These are phyloP conservation scores for Cheilosia scutellata DNA, from an alignment of 2,888 invertebrate species.

Conservation along the genomic window DNA sequence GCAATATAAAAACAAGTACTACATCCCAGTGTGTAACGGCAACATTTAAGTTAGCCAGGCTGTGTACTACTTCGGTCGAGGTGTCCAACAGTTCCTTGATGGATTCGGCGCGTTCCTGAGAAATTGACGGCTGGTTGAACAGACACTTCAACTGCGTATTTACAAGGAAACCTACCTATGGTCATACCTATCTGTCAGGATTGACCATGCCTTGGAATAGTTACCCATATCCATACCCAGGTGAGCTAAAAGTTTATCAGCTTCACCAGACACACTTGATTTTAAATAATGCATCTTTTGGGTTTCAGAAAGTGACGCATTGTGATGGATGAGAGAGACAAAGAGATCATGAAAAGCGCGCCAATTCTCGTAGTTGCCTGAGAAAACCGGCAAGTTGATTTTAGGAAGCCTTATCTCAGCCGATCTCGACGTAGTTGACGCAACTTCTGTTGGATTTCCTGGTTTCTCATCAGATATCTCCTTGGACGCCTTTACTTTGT, in stretches of 20 bases:
- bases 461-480: no score
- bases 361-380: conserved; percentile 10
- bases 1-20: no score
- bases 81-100: neutral
- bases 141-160: neutral
- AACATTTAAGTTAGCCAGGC: no score
- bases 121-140: neutral
- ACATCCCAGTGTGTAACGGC: no score
- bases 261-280: conserved; percentile 13
- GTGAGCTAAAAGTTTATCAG: conserved; percentile 1
- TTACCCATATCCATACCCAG: no score
- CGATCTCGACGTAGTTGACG: neutral
- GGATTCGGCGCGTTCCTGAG: conserved; percentile 1
- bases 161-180: neutral
- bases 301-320: neutral
- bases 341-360: conserved; percentile 7
- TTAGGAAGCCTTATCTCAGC: conserved; percentile 19
- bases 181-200: neutral
- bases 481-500: no score
- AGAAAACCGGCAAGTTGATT: conserved; percentile 19
- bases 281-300: conserved; percentile 16
- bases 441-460: no score
- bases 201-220: neutral
- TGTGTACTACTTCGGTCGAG: neutral
- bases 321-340: conserved; percentile 4